phyloP scores from a whole-genome alignment of 92 coral and sea anemone species.

The Chrysogorgia sp. region DNA sequence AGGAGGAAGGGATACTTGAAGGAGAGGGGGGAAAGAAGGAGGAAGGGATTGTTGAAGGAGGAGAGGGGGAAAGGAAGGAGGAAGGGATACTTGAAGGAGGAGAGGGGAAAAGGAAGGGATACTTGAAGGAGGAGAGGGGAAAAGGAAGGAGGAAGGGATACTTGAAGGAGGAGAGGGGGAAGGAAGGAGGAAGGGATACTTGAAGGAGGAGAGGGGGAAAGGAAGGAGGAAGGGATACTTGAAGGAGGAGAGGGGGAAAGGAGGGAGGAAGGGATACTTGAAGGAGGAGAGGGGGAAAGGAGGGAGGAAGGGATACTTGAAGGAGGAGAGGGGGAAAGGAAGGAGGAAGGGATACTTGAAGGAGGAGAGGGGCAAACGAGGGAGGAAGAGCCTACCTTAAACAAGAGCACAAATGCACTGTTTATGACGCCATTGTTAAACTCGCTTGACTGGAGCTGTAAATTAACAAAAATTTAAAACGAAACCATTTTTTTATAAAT shows the following conservation, averaged over 20 bases:
- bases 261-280: neutral
- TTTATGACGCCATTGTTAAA: slow-evolving; percentile 42
- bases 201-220: too few species aligned
- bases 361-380: neutral
- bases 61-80: neutral
- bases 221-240: too few species aligned
- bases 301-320: neutral
- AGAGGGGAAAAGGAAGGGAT: neutral
- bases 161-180: too few species aligned
- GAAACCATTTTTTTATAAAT: neutral
- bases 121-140: neutral
- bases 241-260: too few species aligned
- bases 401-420: slow-evolving; percentile 36
- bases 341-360: neutral
- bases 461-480: neutral
- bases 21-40: too few species aligned
- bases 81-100: neutral
- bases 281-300: neutral
- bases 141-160: neutral
- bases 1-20: too few species aligned
- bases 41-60: too few species aligned
- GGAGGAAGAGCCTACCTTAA: slow-evolving; percentile 2
- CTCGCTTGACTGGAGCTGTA: slow-evolving; percentile 29
- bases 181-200: too few species aligned
- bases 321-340: neutral